Evolutionary conservation across 2,888 invertebrate species (phyloP), one percentile per base, ranked within the genome.

Genomic region (Plemyria rubiginata): DNA sequence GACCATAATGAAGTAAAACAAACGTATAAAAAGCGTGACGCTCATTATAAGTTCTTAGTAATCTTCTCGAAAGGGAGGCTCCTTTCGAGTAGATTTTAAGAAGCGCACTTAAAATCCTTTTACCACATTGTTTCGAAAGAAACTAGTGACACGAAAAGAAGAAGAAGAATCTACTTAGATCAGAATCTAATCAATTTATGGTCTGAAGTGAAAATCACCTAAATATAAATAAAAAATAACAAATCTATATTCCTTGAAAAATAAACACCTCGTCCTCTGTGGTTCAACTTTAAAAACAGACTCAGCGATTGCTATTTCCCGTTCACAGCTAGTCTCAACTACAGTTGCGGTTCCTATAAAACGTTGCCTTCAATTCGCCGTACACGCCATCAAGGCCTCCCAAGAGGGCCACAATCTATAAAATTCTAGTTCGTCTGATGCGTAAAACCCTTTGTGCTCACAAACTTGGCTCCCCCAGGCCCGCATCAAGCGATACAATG

Each of bases 361-460:
- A 75, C 68, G 70, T 70, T 70, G 74, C 64, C 74, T 72, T 74
- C 73, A 73, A 76, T 75, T 71, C 68, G 67, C 68, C 62, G 66
- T 59, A 68, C 64, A 72, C 74, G 64, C 71, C 65, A 63, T 60
- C 60, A 61, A 64, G 54, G 60, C 41, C 7, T 72, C 81, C 77
- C 81, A 15, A 36, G 80, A 77, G 82, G 74, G 70, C 62, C 70
- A 68, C 75, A 79, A 82, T 81, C 77, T 81, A 81, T 81, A 79
- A 82, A 83, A 81, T 77, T 75, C 74, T 70, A 70, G 75, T 72
- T 72, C 75, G 75, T 68, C 71, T 76, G 74, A 80, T 81, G 76
- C 70, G 75, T 74, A 68, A 79, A 76, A 79, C 74, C 80, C 77
- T 82, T 82, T 81, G 77, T 81, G 72, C 75, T 79, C 73, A 67